Base-by-base conservation (phyloP, 1,140 invertebrate species). In the Drosophila lacteicornis region DNA sequence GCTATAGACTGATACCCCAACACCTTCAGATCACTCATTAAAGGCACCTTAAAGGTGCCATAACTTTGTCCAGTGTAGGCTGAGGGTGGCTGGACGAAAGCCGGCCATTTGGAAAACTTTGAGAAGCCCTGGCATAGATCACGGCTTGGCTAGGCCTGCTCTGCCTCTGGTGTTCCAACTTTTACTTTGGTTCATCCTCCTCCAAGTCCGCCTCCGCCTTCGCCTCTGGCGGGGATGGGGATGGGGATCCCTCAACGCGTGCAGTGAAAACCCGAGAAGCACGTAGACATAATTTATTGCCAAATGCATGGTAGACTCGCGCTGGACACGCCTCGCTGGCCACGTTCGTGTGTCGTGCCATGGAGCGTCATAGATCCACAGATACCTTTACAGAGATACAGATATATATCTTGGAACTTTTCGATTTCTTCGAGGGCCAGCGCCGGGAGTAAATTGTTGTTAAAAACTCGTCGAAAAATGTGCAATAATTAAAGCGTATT, bases 221-320 rank as follows among this genome's bases (percentile, higher is more conserved):
- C 27, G 13, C 15, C 53, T 25, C 53, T 56, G 33, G 51, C 38
- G 33, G 51, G 30, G 36, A 53, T 33, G 8, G 4, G 43, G 7
- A 25, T 3, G 43, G 58, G 59, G 59, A 50, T 61, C n/a, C 25
- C 33, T 46, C 67, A 19, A 62, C 73, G 60, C 69, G 69, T 71
- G 51, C 66, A 79, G 75, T 79, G 76, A 78, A 79, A 79, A 79
- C 36, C 43, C 45, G 43, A 79, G 67, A 79, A 79, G 75, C 74
- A 79, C 76, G 75, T 79, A 79, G 76, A 71, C 76, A 79, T 79
- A 79, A 71, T 79, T 79, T 79, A 79, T 79, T 79, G 67, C 75
- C 76, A 79, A 79, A 79, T 79, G 76, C 67, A 71, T 71, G 75
- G 75, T 77, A 76, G 68, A 71, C 68, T 71, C 63, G 62, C 49